Evolutionary conservation across 2,888 invertebrate genomes (phyloP).

Genomic region (Rhodophaea formosa): DNA sequence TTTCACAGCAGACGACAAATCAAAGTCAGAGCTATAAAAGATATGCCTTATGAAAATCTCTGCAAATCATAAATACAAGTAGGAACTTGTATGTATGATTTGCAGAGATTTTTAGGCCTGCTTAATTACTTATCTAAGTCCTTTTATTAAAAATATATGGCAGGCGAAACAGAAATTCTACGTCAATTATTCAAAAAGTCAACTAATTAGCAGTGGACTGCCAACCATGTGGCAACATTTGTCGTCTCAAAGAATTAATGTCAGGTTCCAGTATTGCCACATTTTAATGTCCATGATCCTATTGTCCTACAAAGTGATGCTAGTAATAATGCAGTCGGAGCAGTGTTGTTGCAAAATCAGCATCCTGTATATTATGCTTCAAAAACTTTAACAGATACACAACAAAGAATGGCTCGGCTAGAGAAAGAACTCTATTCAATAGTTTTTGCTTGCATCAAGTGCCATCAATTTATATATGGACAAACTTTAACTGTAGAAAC

Average conservation of each 20-base stretch:
- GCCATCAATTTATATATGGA: too few relatives aligned
- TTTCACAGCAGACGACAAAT: conserved; percentile 21
- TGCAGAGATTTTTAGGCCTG: conserved; percentile 20
- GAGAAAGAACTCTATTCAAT: conserved; percentile 30
- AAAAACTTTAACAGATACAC: conserved; percentile 21
- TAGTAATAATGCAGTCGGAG: too few relatives aligned
- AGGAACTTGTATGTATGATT: conserved; percentile 9
- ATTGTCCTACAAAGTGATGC: too few relatives aligned
- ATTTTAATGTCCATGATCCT: too few relatives aligned
- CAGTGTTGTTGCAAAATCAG: conserved; percentile 23
- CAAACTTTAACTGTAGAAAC: conserved; percentile 28
- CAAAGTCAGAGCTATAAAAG: conserved; percentile 26
- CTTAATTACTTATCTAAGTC: conserved; percentile 26
- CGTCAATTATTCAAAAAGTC: conserved; percentile 23
- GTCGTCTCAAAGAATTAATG: conserved; percentile 17
- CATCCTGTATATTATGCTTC: conserved; percentile 25
- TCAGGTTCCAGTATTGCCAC: conserved; percentile 22
- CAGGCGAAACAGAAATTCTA: background rate
- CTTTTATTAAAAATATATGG: conserved; percentile 21
- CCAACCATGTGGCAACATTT: conserved; percentile 12
- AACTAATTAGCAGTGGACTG: conserved; percentile 22
- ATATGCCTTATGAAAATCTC: conserved; percentile 26
- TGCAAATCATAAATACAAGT: too few relatives aligned
- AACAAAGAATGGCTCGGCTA: conserved; percentile 26
- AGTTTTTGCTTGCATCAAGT: conserved; percentile 26